Evolutionary conservation across 2,888 invertebrate genomes (phyloP).

Genomic region (Volucella inflata): DNA sequence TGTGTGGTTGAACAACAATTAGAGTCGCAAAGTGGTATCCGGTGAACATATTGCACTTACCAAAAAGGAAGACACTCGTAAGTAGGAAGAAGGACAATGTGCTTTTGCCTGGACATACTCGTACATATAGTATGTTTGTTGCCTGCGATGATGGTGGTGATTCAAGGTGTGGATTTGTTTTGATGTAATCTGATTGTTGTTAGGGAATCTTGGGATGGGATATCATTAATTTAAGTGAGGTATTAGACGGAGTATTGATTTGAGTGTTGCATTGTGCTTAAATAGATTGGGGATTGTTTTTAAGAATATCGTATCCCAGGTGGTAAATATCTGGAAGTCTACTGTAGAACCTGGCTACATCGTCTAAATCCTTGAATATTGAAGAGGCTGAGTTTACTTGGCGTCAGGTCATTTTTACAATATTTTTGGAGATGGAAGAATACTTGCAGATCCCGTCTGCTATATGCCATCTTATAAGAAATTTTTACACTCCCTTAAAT

Average conservation of each 20-base stretch:
- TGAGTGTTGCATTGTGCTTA: too few relatives aligned
- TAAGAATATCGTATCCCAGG: too few relatives aligned
- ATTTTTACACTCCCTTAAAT: too few relatives aligned
- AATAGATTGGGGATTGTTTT: too few relatives aligned
- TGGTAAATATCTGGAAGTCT: too few relatives aligned
- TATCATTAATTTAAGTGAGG: neutral
- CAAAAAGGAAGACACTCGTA: slow-evolving; percentile 12
- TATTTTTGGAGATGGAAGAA: too few relatives aligned
- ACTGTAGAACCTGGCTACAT: too few relatives aligned
- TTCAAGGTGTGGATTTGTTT: slow-evolving; percentile 61
- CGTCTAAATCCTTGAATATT: too few relatives aligned
- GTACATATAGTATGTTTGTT: slow-evolving; percentile 39
- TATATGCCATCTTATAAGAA: too few relatives aligned
- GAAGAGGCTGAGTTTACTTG: too few relatives aligned
- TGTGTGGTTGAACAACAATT: slow-evolving; percentile 74
- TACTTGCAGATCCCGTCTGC: too few relatives aligned
- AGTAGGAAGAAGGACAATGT: slow-evolving; percentile 12
- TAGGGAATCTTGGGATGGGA: neutral
- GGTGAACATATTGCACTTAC: slow-evolving; percentile 48
- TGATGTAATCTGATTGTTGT: slow-evolving; percentile 31
- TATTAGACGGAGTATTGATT: neutral
- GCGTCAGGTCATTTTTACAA: too few relatives aligned
- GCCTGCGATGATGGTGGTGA: slow-evolving; percentile 58
- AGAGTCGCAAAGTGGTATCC: slow-evolving; percentile 75
- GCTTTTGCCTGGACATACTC: slow-evolving; percentile 3